Evolutionary conservation across 1,140 invertebrate genomes (phyloP).

Genomic region (Aporrectodea caliginosa): DNA sequence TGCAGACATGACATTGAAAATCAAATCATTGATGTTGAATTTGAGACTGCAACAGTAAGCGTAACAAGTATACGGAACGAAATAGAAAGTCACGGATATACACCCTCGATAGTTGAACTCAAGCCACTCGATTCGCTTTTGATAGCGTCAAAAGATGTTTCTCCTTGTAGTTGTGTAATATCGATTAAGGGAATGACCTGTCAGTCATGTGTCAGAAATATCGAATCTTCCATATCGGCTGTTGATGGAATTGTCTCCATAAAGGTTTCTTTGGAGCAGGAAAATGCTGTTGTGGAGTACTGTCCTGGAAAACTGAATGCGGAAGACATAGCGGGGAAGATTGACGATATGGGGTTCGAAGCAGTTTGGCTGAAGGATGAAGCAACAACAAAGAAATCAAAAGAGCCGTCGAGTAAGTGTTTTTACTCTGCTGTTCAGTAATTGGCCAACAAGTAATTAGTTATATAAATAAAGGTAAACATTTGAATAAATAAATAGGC

Average conservation of each 20-base stretch:
- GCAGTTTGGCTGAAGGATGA: neutral
- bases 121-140: neutral
- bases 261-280: constrained; percentile 45
- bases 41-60: neutral
- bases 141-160: neutral
- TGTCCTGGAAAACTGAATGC: constrained; percentile 40
- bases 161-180: constrained; percentile 38
- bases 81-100: neutral
- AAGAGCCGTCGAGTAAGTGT: too few relatives aligned
- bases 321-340: constrained; percentile 40
- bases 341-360: constrained; percentile 55
- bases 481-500: too few relatives aligned
- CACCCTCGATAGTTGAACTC: neutral
- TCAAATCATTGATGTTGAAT: neutral
- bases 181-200: constrained; percentile 55
- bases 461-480: too few relatives aligned
- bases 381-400: too few relatives aligned
- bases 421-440: too few relatives aligned
- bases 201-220: constrained; percentile 54
- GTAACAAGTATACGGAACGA: neutral
- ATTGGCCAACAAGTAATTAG: too few relatives aligned
- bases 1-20: neutral
- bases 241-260: constrained; percentile 46
- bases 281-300: constrained; percentile 45
- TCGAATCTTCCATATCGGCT: constrained; percentile 45